A percentile compares a stretch with the other conserved stretches of the same genome.
These are phyloP conservation scores for Sympetrum striolatum DNA, from an alignment of 2,888 invertebrate species.

Conservation along the genomic window DNA sequence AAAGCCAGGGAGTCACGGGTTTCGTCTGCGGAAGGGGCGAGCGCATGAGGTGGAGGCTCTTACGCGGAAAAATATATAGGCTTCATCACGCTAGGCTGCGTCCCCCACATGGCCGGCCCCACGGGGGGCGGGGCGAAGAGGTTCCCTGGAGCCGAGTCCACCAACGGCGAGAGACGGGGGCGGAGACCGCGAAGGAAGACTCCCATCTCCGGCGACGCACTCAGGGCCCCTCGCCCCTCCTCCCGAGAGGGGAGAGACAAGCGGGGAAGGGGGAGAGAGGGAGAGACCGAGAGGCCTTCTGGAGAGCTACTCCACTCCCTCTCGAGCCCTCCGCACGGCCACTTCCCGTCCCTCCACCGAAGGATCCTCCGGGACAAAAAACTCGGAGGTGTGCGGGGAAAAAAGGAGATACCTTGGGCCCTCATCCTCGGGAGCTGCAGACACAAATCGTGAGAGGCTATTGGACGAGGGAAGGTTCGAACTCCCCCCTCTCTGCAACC, in stretches of 20 bases:
- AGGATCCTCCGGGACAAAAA: not conserved
- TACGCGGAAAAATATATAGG: conserved; percentile 17
- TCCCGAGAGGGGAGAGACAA: not conserved
- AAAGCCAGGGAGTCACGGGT: conserved; percentile 6
- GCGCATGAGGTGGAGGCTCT: not conserved
- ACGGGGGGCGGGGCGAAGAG: not conserved
- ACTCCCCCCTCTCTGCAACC: not conserved
- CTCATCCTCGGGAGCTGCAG: not conserved
- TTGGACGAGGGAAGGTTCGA: conserved; percentile 7
- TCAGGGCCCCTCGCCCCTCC: conserved; percentile 11
- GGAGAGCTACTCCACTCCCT: not conserved
- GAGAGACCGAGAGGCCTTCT: not conserved
- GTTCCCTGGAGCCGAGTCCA: not conserved
- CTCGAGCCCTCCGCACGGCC: not conserved
- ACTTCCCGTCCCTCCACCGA: not conserved
- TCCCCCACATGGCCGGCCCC: conserved; percentile 28
- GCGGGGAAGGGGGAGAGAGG: not conserved
- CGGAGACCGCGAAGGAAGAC: not conserved
- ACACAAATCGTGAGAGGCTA: conserved; percentile 37
- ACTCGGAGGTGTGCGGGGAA: not conserved
- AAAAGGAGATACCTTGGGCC: not conserved
- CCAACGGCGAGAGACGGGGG: not conserved
- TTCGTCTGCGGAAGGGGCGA: not conserved
- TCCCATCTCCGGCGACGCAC: not conserved
- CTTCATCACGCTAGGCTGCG: conserved; percentile 27